Evolutionary conservation across 2,888 invertebrate species (phyloP).

Genomic region (Ennomos erosarius): DNA sequence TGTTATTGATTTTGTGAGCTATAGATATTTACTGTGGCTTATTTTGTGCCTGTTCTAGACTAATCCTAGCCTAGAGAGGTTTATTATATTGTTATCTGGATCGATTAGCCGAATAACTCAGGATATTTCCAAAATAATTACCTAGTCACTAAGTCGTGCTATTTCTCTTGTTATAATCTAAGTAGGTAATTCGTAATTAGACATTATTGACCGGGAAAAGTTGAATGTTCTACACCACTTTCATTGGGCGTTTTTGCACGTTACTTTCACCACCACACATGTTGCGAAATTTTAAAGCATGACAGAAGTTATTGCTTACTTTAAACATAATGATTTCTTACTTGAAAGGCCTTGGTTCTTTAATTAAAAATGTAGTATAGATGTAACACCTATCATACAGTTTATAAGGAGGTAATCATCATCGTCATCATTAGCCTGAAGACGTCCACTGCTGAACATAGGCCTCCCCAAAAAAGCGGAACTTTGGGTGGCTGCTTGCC

Average conservation of each 20-base stretch:
- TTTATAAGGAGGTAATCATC: too few species aligned
- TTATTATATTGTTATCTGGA: not conserved
- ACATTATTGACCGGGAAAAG: constrained; percentile 1
- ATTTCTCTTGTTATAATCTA: constrained; percentile 14
- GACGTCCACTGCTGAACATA: too few species aligned
- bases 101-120: not conserved
- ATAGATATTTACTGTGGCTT: constrained; percentile 27
- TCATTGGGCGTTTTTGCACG: constrained; percentile 27
- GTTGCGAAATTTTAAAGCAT: constrained; percentile 18
- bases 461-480: too few species aligned
- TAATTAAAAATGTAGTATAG: too few species aligned
- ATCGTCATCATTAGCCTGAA: too few species aligned
- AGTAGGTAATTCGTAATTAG: constrained; percentile 1
- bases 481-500: too few species aligned
- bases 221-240: constrained; percentile 26
- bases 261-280: constrained; percentile 37
- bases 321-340: not conserved
- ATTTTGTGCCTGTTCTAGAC: constrained; percentile 7
- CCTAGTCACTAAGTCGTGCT: constrained; percentile 20
- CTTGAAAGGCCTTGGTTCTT: too few species aligned
- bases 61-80: too few species aligned
- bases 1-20: constrained; percentile 71
- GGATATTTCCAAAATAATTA: constrained; percentile 50
- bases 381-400: too few species aligned
- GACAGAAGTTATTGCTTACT: constrained; percentile 5